Evolutionary conservation across 2,888 invertebrate species (phyloP), one percentile per base, ranked within the genome.

Genomic region (Agrotis segetum): DNA sequence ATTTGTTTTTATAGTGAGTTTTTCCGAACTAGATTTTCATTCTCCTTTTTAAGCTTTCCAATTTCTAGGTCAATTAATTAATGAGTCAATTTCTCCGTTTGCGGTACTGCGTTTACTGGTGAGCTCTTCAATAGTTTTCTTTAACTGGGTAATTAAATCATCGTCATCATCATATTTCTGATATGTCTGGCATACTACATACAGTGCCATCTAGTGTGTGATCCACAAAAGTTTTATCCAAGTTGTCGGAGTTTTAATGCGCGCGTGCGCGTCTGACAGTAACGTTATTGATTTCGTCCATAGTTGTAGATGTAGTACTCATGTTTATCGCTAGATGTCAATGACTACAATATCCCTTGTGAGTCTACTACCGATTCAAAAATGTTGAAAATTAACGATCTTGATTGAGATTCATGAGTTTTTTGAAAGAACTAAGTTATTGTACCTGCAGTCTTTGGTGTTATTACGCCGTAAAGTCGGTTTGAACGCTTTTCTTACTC

Each of bases 131-230:
- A 52, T 52, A 19, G 7, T 52, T 52, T 52, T 52, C 50, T 19
- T 50, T 50, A 50, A 19, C 50, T 50, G 50, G 6, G 19, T 50
- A 19, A 50, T n/a, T 50, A 50, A 9, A 50, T 50, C 50, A 50
- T 19, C 19, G 50, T 50, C 50, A 19, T 50, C 19, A 50, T 50
- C 50, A 50, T n/a, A n/a, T n/a, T n/a, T 50, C 50, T 19, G 50
- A 19, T 50, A 50, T 19, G 19, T 50, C 50, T 17, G 50, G 50
- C 50, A 50, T 50, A 11, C 50, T 50, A 50, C 50, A 50, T 50
- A 50, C 50, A 72, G 49, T 49, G 49, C 49, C 49, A 49, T 49
- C 49, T 49, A 49, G 49, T 49, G 49, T 49, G n/a, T 9, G 49
- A 49, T 49, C n/a, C 17, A 49, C 49, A 49, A 49, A 49, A n/a